These are phyloP conservation scores for Brevimyrus niger DNA, from an alignment of 2,113 vertebrate species.

Conservation along the genomic window DNA sequence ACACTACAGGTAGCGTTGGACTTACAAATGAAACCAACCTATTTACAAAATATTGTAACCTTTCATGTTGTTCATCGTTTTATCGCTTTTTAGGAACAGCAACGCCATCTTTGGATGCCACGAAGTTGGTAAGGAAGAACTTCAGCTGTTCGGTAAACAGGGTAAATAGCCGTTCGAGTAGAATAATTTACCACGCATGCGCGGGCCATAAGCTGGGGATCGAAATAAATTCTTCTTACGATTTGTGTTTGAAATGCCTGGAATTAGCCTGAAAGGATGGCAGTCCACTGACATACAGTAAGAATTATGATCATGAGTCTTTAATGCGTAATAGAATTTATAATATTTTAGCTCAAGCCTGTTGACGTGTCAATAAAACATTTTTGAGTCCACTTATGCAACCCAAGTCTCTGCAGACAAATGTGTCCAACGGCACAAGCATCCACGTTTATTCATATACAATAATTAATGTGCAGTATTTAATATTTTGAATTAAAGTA, in stretches of 20 bases:
- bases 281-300: background rate
- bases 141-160: conserved; percentile 46
- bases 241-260: conserved; percentile 44
- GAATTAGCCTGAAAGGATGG: conserved; percentile 19
- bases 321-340: background rate
- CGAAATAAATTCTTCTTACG: conserved; percentile 46
- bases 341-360: background rate
- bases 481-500: background rate
- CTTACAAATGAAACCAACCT: background rate
- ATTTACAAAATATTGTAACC: background rate
- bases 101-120: conserved; percentile 62
- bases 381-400: background rate
- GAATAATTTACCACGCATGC: conserved; percentile 46
- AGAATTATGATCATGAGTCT: background rate
- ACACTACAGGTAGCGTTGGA: background rate
- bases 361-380: background rate
- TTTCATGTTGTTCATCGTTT: background rate
- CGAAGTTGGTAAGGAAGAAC: conserved; percentile 50
- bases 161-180: conserved; percentile 32
- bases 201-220: conserved; percentile 36
- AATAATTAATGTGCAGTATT: background rate
- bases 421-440: background rate
- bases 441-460: background rate
- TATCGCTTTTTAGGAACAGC: background rate
- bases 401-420: background rate